Conservation (phyloP, 2,888 invertebrate genomes). For the Platycheirus albimanus region DNA sequence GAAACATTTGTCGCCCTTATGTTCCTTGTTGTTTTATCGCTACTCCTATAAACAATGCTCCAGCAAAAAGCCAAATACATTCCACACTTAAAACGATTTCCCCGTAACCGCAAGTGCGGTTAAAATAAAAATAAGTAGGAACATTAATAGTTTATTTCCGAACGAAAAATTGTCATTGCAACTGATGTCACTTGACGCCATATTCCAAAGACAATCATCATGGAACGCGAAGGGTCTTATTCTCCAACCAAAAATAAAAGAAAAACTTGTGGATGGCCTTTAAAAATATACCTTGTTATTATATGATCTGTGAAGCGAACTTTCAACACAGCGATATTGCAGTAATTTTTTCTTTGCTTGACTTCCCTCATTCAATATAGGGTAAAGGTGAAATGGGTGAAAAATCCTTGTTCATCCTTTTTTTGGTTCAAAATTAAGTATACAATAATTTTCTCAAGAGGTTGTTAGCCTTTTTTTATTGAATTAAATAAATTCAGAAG, state of each 20-base stretch:
- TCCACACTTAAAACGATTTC: too few relatives aligned
- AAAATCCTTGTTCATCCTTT: background rate
- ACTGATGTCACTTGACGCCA: background rate
- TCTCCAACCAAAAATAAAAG: too few relatives aligned
- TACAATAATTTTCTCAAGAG: slow-evolving; percentile 53
- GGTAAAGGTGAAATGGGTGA: slow-evolving; percentile 16
- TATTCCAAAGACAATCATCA: background rate
- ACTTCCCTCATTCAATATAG: slow-evolving; percentile 2
- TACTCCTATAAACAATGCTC: too few relatives aligned
- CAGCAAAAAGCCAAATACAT: too few relatives aligned
- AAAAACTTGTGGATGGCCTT: background rate
- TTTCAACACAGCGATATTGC: slow-evolving; percentile 31
- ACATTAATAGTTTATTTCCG: too few relatives aligned
- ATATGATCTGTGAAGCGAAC: slow-evolving; percentile 19
- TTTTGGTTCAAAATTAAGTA: background rate
- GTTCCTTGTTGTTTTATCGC: too few relatives aligned
- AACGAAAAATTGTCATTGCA: too few relatives aligned
- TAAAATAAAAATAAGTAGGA: too few relatives aligned
- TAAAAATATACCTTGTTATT: slow-evolving; percentile 21
- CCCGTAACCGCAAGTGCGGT: too few relatives aligned
- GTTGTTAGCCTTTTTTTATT: slow-evolving; percentile 44
- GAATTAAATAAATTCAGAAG: slow-evolving; percentile 10
- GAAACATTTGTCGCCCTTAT: too few relatives aligned
- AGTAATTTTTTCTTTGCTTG: slow-evolving; percentile 26
- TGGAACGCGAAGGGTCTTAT: background rate